A percentile compares a stretch with the other conserved stretches of the same genome.
Conservation (phyloP, 2,888 invertebrate genomes). For the Eulithis prunata region DNA sequence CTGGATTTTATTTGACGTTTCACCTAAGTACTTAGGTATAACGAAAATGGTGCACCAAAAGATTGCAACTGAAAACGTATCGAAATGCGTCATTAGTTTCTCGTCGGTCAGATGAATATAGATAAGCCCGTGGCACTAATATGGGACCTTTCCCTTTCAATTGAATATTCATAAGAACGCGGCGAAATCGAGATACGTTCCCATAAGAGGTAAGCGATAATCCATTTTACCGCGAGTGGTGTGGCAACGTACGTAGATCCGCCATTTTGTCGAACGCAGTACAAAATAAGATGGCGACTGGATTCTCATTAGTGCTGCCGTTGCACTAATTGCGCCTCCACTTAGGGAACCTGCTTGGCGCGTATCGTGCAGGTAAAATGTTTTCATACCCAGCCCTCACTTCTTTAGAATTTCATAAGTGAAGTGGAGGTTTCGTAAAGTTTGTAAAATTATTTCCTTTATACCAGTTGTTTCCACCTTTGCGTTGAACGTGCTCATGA, state of each 20-base stretch:
- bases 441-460: conserved; percentile 3
- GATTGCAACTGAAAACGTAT: no score
- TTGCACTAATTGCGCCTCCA: conserved; percentile 59
- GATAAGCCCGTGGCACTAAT: neutral
- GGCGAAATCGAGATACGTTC: conserved; percentile 31
- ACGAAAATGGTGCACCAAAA: no score
- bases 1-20: no score
- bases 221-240: conserved; percentile 42
- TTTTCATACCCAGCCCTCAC: conserved; percentile 19
- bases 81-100: no score
- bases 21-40: no score
- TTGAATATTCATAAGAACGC: conserved; percentile 48
- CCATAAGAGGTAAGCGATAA: conserved; percentile 37
- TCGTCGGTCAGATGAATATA: no score
- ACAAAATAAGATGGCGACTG: conserved; percentile 55
- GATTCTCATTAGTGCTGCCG: conserved; percentile 57
- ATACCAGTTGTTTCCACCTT: neutral
- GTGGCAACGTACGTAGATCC: conserved; percentile 30
- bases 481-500: neutral
- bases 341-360: conserved; percentile 40
- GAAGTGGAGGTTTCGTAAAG: neutral
- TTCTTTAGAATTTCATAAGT: conserved; percentile 20
- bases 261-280: conserved; percentile 57
- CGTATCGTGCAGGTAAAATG: conserved; percentile 21
- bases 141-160: conserved; percentile 24